These are phyloP conservation scores for Phataginus tetradactyla DNA, from an alignment of 2,797 vertebrate genomes.

Conservation along the genomic window DNA sequence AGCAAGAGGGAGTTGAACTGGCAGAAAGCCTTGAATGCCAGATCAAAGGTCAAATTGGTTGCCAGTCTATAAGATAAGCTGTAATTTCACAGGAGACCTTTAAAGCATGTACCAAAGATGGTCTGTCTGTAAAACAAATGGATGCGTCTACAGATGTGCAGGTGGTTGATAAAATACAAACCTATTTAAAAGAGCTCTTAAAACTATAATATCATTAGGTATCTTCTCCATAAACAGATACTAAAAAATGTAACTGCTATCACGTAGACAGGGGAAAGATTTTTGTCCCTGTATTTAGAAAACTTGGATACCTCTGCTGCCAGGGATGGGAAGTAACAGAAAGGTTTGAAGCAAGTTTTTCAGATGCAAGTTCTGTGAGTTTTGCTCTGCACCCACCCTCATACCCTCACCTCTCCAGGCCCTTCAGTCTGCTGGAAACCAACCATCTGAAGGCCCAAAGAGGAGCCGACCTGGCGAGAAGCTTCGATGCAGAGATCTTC, in stretches of 20 bases:
- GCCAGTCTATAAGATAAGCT: background rate
- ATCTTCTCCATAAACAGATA: background rate
- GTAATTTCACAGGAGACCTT: background rate
- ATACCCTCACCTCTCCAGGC: background rate
- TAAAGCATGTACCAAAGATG: background rate
- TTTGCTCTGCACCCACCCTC: background rate
- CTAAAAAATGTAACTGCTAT: background rate
- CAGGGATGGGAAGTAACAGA: background rate
- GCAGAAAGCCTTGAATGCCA: background rate
- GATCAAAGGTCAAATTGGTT: background rate
- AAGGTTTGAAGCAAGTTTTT: slow-evolving; percentile 12
- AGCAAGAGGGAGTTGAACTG: background rate
- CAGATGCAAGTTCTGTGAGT: background rate
- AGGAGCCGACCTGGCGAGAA: background rate
- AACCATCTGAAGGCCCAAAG: slow-evolving; percentile 12
- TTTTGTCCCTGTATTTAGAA: background rate
- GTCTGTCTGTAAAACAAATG: background rate
- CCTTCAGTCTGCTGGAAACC: slow-evolving; percentile 30
- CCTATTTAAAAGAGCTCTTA: background rate
- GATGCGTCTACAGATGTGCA: background rate
- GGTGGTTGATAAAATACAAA: background rate
- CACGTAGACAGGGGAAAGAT: background rate
- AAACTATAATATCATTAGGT: background rate
- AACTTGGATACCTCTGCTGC: background rate
- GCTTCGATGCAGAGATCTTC: slow-evolving; percentile 68